These are phyloP conservation scores for Heterocephalus glaber DNA, from an alignment of 2,113 vertebrate species.

Conservation along the genomic window DNA sequence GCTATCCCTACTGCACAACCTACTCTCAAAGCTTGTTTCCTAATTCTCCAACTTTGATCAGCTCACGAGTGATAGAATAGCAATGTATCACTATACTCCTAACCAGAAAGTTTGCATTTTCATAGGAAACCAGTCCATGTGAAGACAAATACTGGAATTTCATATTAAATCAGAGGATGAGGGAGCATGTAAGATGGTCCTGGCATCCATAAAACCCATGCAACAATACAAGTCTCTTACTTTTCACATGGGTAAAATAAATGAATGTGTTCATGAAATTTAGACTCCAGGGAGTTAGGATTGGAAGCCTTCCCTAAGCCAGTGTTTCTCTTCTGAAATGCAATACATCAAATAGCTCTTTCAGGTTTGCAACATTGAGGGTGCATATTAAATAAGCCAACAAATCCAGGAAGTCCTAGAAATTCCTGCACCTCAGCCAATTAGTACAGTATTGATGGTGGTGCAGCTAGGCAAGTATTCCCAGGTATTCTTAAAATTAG, in stretches of 20 bases:
- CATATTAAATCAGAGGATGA: not conserved
- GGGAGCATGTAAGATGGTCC: not conserved
- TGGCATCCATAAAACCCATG: not conserved
- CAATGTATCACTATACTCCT: not conserved
- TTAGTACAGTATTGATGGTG: not conserved
- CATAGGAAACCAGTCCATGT: not conserved
- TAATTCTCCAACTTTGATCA: not conserved
- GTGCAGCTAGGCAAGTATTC: not conserved
- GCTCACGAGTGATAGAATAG: not conserved
- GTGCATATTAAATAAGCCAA: not conserved
- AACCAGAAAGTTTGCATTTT: not conserved
- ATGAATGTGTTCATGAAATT: not conserved
- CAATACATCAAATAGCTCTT: not conserved
- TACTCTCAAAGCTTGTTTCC: conserved; percentile 5
- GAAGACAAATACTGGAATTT: conserved; percentile 24
- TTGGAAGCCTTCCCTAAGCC: not conserved
- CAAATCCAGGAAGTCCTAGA: not conserved
- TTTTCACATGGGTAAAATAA: not conserved
- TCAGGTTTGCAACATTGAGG: not conserved
- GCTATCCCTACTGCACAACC: not conserved
- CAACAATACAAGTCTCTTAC: not conserved
- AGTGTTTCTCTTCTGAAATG: not conserved
- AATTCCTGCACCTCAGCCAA: not conserved
- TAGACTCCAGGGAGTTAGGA: not conserved
- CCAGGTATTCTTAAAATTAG: not conserved